Evolutionary conservation across 2,113 vertebrate species (phyloP).

Genomic region (Hassar affinis): DNA sequence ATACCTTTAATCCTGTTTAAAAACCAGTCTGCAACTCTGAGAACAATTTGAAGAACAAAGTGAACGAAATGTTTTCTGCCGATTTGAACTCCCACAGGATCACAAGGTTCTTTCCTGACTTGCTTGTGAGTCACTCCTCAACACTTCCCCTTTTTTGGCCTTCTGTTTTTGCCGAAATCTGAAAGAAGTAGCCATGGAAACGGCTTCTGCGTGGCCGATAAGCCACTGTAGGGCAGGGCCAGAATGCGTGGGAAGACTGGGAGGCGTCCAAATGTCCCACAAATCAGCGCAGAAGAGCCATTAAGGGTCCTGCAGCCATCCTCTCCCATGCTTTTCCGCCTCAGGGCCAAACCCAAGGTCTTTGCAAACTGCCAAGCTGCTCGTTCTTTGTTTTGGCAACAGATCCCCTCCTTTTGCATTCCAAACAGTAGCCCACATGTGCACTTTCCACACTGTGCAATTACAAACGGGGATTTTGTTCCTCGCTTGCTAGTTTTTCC

Average conservation of each 20-base stretch:
- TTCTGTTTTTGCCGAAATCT: slow-evolving; percentile 52
- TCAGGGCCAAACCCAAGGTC: slow-evolving; percentile 32
- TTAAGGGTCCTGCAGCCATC: slow-evolving; percentile 1
- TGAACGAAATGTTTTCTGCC: neutral
- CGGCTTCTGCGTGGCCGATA: slow-evolving; percentile 30
- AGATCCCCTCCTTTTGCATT: slow-evolving; percentile 12
- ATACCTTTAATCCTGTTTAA: neutral
- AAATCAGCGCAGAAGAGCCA: slow-evolving; percentile 25
- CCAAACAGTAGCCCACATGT: slow-evolving; percentile 27
- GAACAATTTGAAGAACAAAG: neutral
- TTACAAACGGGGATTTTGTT: slow-evolving; percentile 18
- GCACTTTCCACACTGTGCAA: slow-evolving; percentile 4
- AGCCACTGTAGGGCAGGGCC: slow-evolving; percentile 43
- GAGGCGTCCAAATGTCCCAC: slow-evolving; percentile 26
- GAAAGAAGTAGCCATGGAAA: slow-evolving; percentile 43
- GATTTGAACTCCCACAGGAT: neutral
- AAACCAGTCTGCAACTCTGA: neutral
- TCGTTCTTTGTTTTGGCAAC: slow-evolving; percentile 54
- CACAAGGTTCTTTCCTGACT: slow-evolving; percentile 11
- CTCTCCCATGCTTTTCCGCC: neutral
- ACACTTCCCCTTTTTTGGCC: slow-evolving; percentile 32
- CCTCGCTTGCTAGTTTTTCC: neutral
- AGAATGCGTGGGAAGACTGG: slow-evolving; percentile 32
- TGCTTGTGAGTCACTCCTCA: slow-evolving; percentile 5
- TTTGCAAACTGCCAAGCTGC: slow-evolving; percentile 32